These are phyloP conservation scores for Orcinus orca DNA, from an alignment of 2,113 vertebrate species.

Conservation along the genomic window DNA sequence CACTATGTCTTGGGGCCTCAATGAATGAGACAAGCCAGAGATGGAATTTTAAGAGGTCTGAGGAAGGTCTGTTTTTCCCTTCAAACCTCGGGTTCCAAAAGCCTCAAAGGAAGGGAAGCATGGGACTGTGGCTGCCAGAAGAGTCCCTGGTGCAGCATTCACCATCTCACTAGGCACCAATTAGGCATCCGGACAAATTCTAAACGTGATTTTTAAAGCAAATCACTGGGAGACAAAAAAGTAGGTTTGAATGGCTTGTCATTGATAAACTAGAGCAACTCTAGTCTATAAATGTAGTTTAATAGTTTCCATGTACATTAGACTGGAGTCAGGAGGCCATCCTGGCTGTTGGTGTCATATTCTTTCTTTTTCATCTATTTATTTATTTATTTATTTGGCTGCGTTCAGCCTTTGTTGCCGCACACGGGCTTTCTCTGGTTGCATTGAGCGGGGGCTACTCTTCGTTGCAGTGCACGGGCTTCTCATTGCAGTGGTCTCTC, in stretches of 20 bases:
- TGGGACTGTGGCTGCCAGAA: background rate
- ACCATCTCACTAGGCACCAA: background rate
- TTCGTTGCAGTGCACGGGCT: background rate
- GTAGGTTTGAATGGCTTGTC: background rate
- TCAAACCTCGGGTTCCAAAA: background rate
- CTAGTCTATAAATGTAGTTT: background rate
- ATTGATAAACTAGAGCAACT: background rate
- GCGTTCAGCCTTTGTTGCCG: background rate
- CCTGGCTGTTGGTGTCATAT: background rate
- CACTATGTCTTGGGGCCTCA: background rate
- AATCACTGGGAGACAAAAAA: background rate
- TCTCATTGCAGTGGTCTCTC: background rate
- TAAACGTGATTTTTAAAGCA: background rate
- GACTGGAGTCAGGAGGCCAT: background rate
- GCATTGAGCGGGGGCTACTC: background rate
- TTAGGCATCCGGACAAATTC: background rate
- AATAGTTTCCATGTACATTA: background rate
- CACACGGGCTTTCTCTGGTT: background rate
- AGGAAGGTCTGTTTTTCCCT: background rate
- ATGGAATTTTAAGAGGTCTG: background rate
- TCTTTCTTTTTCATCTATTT: background rate
- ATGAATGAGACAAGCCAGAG: background rate
- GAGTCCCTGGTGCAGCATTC: background rate
- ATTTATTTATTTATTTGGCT: no score
- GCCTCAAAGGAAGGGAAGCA: background rate